These are phyloP conservation scores for Delphinapterus leucas DNA, from an alignment of 2,113 vertebrate species.

Conservation along the genomic window DNA sequence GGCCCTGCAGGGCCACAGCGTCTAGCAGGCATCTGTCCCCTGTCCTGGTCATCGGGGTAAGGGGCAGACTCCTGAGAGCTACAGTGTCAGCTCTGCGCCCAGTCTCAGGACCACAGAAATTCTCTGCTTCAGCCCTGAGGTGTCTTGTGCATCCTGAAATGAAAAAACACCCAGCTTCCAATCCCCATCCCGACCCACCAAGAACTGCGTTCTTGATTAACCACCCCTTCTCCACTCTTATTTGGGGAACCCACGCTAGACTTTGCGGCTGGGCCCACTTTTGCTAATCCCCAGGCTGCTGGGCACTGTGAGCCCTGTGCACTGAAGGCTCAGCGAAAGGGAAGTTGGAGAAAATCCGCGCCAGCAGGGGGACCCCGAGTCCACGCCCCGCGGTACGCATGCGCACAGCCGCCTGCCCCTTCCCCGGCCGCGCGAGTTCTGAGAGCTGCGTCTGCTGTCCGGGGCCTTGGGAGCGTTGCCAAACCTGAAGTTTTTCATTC, in stretches of 20 bases:
- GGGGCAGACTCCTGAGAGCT: too few species aligned
- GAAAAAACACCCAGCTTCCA: background rate
- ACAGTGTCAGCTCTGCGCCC: background rate
- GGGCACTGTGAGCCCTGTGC: rapidly evolving
- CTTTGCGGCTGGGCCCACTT: background rate
- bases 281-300: background rate
- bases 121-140: background rate
- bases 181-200: background rate
- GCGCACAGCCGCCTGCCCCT: background rate
- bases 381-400: background rate
- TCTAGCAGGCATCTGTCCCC: background rate
- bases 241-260: background rate
- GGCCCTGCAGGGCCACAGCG: background rate
- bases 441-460: rapidly evolving
- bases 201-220: background rate
- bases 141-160: background rate
- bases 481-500: background rate
- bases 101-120: background rate
- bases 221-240: background rate
- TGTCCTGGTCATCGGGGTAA: background rate
- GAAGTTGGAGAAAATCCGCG: background rate
- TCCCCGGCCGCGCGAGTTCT: rapidly evolving
- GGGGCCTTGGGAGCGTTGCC: background rate
- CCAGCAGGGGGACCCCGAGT: slow-evolving; percentile 57
- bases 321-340: background rate